Base-by-base conservation (phyloP, 2,113 vertebrate species). In the Datnioides undecimradiatus region DNA sequence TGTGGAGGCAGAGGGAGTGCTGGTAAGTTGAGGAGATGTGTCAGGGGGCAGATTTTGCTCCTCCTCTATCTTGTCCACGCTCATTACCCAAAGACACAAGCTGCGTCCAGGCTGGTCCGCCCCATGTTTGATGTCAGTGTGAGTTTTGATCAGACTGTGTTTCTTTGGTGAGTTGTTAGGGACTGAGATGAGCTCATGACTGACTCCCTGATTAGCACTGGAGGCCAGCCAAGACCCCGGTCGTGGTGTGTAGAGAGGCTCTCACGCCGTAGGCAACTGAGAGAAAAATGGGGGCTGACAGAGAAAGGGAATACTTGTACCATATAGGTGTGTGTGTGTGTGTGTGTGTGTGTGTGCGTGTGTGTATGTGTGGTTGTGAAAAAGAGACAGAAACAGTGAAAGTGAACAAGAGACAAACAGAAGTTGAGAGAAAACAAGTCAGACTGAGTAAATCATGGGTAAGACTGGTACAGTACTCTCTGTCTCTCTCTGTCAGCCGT, bases 151-250 rank as follows among this genome's bases (percentile, higher is more conserved):
- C 68, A 77, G 38, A n/a, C 38, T 57, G 55, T 40, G 69, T 33
- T 73, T 64, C 51, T 68, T 59, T 38, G 41, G 25, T 69, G 67
- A 63, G 59, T 57, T 70, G 58, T 75, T 49, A 36, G 55, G 62
- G 36, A 57, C 52, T 45, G 46, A 60, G 58, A 46, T 17, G 70
- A 77, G 55, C 73, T 80, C 63, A 82, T 80, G 76, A 79, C 45
- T 74, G 73, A 83, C 49, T 80, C 62, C 64, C 72, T 85, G 83
- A 89, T 88, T 83, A 77, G 86, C 21, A 3, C 57, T 85, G 57
- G 79, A 83, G 69, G 71, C 66, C 2, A 36, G 73, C 70, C 64
- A 79, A 77, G 73, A 57, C 40, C 52, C 33, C 7, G 12, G 40
- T 13, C 31, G 2, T 66, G 25, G 69, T 65, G 57, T 62, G 23